Evolutionary conservation across 2,888 invertebrate species (phyloP).

Genomic region (Leptothorax acervorum): DNA sequence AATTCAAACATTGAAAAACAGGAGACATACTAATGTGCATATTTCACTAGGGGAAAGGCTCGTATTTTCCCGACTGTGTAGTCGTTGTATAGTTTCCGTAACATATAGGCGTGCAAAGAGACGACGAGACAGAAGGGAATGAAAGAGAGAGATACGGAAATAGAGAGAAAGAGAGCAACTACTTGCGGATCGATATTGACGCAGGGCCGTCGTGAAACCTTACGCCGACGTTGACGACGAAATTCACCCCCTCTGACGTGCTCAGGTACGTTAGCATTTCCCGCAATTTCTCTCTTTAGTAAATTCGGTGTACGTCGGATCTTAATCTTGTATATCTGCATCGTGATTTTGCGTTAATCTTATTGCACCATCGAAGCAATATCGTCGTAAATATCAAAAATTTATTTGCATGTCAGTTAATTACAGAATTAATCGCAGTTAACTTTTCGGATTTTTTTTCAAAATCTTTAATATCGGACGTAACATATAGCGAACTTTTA

Average conservation of each 20-base stretch:
- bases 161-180: slow-evolving; percentile 47
- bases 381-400: neutral
- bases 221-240: slow-evolving; percentile 62
- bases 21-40: slow-evolving; percentile 24
- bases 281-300: neutral
- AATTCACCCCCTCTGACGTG: slow-evolving; percentile 56
- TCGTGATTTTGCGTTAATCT: slow-evolving; percentile 14
- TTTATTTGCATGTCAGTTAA: neutral
- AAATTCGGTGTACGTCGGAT: slow-evolving; percentile 10
- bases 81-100: slow-evolving; percentile 35
- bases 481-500: neutral
- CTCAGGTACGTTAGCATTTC: slow-evolving; percentile 15
- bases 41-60: slow-evolving; percentile 29
- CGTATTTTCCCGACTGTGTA: slow-evolving; percentile 35
- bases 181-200: slow-evolving; percentile 70
- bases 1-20: slow-evolving; percentile 44
- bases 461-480: neutral
- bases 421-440: neutral
- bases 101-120: slow-evolving; percentile 41
- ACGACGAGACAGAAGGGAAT: slow-evolving; percentile 37
- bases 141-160: slow-evolving; percentile 37
- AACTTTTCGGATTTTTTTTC: neutral
- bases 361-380: neutral
- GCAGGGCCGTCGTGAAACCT: slow-evolving; percentile 67
- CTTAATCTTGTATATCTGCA: neutral